Base-by-base conservation (phyloP, 2,797 vertebrate genomes). In the Xiphophorus birchmanni region DNA sequence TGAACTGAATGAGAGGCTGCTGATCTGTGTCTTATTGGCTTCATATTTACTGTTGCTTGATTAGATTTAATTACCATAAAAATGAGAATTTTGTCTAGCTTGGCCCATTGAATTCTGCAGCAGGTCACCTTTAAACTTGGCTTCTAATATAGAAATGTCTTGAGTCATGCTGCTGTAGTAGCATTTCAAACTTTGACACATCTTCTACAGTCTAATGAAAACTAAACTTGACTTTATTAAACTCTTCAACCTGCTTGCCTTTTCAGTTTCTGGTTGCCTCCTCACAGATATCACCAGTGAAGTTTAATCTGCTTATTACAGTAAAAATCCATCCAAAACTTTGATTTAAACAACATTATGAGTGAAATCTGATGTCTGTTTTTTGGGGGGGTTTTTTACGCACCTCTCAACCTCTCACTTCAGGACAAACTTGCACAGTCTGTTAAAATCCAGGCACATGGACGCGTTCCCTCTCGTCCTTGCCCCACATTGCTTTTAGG, bases 401-500 rank as follows among this genome's bases (percentile, higher is more conserved):
- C n/a, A 26, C 32, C 60, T 75, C n/a, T 77, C 21, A 58, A 54
- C 75, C 74, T 82, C 29, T 67, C 1, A 74, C 29, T 29, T 74
- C n/a, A 50, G 52, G 37, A 72, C 13, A 48, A 77, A 63, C 58
- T 40, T 48, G 4, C 37, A 65, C n/a, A 60, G 42, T 44, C 12
- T 8, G 17, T 44, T 74, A 21, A 82, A 78, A 80, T 79, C 63
- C 81, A 76, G 45, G 21, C 18, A 78, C 78, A 78, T 72, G 74
- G 2, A 79, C 73, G 54, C 0, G 32, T 72, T 84, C 73, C 45
- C 58, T 35, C 73, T 79, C 69, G 82, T 80, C 84, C 79, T 84
- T 86, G 83, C 72, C 81, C 82, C 82, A 81, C 80, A 81, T 92
- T 40, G 80, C 86, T 84, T 84, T 85, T 71, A 76, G 84, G 77